Percentiles rank a stretch among this genome's conserved stretches.
Conservation (phyloP, 2,888 invertebrate genomes). For the Adineta ricciae region DNA sequence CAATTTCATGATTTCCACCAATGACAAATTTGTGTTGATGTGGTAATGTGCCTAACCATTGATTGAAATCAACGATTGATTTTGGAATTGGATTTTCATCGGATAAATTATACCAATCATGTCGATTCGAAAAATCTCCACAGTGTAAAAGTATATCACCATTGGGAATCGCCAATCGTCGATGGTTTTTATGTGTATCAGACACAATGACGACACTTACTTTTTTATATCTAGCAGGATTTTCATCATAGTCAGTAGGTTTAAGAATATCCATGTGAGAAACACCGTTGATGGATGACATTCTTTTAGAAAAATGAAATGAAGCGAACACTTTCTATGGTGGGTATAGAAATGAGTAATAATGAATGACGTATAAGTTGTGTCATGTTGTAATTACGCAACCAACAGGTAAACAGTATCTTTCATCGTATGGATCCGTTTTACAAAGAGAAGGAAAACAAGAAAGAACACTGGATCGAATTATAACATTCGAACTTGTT, state of each 20-base stretch:
- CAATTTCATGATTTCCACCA: constrained; percentile 71
- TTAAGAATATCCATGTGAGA: neutral
- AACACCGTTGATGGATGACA: no score
- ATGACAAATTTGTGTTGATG: constrained; percentile 64
- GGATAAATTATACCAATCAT: neutral
- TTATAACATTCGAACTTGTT: no score
- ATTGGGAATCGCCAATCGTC: neutral
- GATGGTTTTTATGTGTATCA: neutral
- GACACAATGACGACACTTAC: neutral
- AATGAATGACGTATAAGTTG: no score
- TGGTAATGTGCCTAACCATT: neutral
- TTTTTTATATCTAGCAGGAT: neutral
- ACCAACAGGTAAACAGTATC: no score
- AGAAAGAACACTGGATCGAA: no score
- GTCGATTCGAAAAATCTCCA: neutral
- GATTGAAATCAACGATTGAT: neutral
- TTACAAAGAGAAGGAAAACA: no score
- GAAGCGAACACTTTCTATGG: no score
- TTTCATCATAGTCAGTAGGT: neutral
- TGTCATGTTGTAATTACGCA: no score
- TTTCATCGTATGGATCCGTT: no score
- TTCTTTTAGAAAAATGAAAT: no score
- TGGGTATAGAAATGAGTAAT: no score
- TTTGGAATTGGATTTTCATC: neutral
- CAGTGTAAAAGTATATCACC: neutral